These are phyloP conservation scores for Rafetus swinhoei DNA, from an alignment of 2,113 vertebrate species.

Conservation along the genomic window DNA sequence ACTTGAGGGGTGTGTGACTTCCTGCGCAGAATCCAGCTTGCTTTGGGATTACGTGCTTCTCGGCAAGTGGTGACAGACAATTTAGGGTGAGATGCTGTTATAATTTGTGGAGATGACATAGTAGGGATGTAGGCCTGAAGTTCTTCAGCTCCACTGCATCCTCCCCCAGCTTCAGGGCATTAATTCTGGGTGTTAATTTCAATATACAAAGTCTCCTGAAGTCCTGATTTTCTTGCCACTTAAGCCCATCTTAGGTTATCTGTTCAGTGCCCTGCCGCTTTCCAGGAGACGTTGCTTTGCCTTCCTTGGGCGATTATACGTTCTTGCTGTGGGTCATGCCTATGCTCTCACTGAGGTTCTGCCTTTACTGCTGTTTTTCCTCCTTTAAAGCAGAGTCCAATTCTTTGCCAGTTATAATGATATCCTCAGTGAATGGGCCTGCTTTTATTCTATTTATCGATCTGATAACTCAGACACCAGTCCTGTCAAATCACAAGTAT, in stretches of 20 bases:
- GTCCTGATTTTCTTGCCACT: neutral
- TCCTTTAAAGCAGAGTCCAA: neutral
- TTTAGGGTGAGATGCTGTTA: too few relatives aligned
- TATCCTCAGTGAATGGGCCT: neutral
- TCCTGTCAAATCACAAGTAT: neutral
- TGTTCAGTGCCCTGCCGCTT: neutral
- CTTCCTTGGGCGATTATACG: neutral
- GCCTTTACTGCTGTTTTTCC: neutral
- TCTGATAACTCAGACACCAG: neutral
- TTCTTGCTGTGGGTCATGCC: neutral
- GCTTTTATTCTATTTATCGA: neutral
- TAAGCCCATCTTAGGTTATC: neutral
- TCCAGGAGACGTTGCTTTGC: neutral
- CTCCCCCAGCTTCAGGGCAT: neutral
- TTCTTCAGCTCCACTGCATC: neutral
- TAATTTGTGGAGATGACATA: neutral
- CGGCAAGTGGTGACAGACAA: too few relatives aligned
- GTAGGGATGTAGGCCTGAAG: neutral
- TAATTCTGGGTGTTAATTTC: neutral
- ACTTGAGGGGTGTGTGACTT: too few relatives aligned
- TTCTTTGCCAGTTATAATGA: neutral
- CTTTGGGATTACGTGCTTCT: too few relatives aligned
- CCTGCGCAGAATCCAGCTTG: too few relatives aligned
- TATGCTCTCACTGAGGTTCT: neutral
- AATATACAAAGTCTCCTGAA: neutral